Percentiles rank a stretch among this genome's conserved stretches.
Evolutionary conservation across 2,888 invertebrate species (phyloP).

Genomic region (Strigamia transsilvanica): DNA sequence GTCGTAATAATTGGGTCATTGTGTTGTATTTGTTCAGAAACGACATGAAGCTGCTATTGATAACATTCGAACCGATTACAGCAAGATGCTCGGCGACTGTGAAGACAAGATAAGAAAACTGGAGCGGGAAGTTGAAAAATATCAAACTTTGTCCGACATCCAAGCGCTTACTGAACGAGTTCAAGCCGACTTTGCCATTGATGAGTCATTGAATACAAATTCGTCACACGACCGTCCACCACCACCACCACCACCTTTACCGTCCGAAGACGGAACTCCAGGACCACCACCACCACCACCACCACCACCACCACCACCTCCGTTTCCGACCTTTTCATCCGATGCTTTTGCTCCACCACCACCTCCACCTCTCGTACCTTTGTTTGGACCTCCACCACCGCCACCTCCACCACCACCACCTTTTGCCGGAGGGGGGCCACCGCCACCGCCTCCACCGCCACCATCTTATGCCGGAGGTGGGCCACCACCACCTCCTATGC

Average conservation of each 20-base stretch:
- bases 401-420: constrained; percentile 66
- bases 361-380: constrained; percentile 58
- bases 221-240: constrained; percentile 14
- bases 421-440: constrained; percentile 60
- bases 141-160: constrained; percentile 70
- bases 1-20: constrained; percentile 1
- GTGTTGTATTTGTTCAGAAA: constrained; percentile 58
- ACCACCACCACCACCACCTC: too few species aligned
- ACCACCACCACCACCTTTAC: constrained; percentile 58
- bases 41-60: constrained; percentile 58
- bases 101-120: constrained; percentile 65
- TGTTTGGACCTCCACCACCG: constrained; percentile 59
- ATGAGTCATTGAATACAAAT: not conserved
- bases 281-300: constrained; percentile 59
- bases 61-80: constrained; percentile 63
- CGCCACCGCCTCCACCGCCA: constrained; percentile 58
- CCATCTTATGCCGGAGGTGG: constrained; percentile 62
- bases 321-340: constrained; percentile 53
- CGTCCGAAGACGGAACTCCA: constrained; percentile 46
- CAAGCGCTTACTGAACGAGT: constrained; percentile 69
- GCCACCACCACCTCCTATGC: constrained; percentile 59
- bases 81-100: constrained; percentile 63
- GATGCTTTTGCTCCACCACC: constrained; percentile 56
- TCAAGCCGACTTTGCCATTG: constrained; percentile 68
- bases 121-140: constrained; percentile 70